phyloP scores from a whole-genome alignment of 2,113 vertebrate genomes.

The Otis tarda region DNA sequence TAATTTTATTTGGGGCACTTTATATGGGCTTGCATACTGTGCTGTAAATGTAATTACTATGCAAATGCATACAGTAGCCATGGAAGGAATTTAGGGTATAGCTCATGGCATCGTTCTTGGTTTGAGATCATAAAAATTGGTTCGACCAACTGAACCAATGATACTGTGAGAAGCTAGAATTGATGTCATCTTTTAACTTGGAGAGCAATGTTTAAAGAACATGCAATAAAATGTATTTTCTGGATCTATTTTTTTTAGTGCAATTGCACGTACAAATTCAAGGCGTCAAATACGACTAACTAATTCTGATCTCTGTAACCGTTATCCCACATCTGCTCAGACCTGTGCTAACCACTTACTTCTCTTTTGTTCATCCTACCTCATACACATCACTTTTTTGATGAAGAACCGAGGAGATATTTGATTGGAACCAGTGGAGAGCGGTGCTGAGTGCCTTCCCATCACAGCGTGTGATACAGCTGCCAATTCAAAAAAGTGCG shows the following conservation, averaged over 20 bases:
- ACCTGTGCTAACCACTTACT: neutral
- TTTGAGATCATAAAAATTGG: conserved; percentile 3
- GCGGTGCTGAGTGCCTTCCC: neutral
- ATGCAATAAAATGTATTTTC: neutral
- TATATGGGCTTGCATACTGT: neutral
- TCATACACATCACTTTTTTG: neutral
- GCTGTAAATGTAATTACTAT: conserved; percentile 19
- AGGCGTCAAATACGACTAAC: neutral
- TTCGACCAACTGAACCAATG: neutral
- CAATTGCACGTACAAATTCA: neutral
- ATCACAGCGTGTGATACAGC: neutral
- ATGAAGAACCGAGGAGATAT: neutral
- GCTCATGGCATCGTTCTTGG: neutral
- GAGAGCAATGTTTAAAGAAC: neutral
- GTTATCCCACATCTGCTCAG: neutral
- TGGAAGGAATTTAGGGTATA: neutral
- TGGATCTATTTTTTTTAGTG: neutral
- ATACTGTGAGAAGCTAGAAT: neutral
- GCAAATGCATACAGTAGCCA: neutral
- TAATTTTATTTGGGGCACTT: neutral
- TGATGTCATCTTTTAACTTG: neutral
- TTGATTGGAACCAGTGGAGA: neutral
- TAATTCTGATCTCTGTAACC: neutral
- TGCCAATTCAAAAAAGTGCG: neutral
- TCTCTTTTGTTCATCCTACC: neutral